These are phyloP conservation scores for Lordiphosa collinella DNA, from an alignment of 1,140 invertebrate species.

Conservation along the genomic window DNA sequence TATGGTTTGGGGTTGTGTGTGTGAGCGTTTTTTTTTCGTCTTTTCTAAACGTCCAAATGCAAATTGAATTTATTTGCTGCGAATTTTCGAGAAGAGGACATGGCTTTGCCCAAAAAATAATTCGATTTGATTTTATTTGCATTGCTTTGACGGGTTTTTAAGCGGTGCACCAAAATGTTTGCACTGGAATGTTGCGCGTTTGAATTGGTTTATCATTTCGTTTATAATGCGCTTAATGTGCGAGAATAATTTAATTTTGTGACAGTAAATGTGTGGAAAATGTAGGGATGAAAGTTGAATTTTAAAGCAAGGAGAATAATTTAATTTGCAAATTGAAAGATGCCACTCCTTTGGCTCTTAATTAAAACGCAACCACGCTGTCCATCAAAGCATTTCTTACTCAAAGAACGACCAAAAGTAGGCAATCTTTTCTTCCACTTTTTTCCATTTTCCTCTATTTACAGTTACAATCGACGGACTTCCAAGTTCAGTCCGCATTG, in stretches of 20 bases:
- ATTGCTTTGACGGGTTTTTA: slow-evolving; percentile 69
- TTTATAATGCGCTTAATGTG: slow-evolving; percentile 55
- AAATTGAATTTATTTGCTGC: slow-evolving; percentile 74
- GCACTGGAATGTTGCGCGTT: slow-evolving; percentile 26
- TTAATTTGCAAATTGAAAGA: background rate
- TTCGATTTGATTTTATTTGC: slow-evolving; percentile 75
- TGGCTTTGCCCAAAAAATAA: slow-evolving; percentile 51
- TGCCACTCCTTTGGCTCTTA: slow-evolving; percentile 28
- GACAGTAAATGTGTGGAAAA: slow-evolving; percentile 24
- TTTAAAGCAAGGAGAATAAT: background rate
- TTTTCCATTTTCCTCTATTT: slow-evolving; percentile 12
- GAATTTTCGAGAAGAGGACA: slow-evolving; percentile 44
- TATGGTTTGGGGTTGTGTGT: slow-evolving; percentile 3
- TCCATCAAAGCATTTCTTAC: too few species aligned
- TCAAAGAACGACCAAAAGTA: slow-evolving; percentile 16
- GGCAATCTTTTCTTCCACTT: slow-evolving; percentile 10
- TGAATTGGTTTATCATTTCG: slow-evolving; percentile 35
- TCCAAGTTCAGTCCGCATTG: slow-evolving; percentile 47
- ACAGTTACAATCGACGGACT: slow-evolving; percentile 10
- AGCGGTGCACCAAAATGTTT: slow-evolving; percentile 29
- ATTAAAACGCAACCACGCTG: slow-evolving; percentile 24
- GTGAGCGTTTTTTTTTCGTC: slow-evolving; percentile 9
- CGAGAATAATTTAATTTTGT: slow-evolving; percentile 39
- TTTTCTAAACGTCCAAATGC: slow-evolving; percentile 57
- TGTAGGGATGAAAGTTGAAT: background rate